A percentile compares a stretch with the other conserved stretches of the same genome.
Evolutionary conservation across 1,140 invertebrate genomes (phyloP).

Genomic region (Papilio helenus): DNA sequence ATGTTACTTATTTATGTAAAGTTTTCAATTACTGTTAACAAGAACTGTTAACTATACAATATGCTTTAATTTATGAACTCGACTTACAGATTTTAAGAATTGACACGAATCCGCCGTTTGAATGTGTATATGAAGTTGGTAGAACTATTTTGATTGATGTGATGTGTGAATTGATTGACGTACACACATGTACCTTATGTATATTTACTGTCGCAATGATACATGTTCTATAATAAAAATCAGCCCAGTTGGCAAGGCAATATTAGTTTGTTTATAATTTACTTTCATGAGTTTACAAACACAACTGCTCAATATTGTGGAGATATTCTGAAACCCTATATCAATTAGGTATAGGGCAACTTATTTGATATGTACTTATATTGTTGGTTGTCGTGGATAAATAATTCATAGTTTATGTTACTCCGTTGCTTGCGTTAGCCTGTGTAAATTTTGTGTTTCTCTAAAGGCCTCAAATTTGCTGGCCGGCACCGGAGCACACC

Average conservation of each 20-base stretch:
- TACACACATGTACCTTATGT: not conserved
- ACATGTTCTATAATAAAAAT: not conserved
- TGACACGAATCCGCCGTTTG: not conserved
- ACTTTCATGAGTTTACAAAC: not conserved
- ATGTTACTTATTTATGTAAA: too few species aligned
- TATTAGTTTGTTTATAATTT: not conserved
- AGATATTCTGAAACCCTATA: not conserved
- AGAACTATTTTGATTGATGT: slow-evolving; percentile 9
- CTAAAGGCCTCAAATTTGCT: not conserved
- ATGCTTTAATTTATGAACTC: not conserved
- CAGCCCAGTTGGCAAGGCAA: not conserved
- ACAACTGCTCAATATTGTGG: not conserved
- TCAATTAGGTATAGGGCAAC: not conserved
- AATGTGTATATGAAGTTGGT: not conserved
- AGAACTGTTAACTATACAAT: not conserved
- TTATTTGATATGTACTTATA: not conserved
- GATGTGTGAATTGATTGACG: not conserved
- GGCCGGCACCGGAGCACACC: not conserved
- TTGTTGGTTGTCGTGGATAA: not conserved
- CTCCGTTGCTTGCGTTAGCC: not conserved
- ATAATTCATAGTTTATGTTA: not conserved
- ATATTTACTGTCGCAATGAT: slow-evolving; percentile 3
- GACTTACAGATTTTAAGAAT: not conserved
- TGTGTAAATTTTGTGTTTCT: not conserved
- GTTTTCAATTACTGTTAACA: too few species aligned